Base-by-base conservation (phyloP, 2,888 invertebrate species). In the Deroplatys truncata region DNA sequence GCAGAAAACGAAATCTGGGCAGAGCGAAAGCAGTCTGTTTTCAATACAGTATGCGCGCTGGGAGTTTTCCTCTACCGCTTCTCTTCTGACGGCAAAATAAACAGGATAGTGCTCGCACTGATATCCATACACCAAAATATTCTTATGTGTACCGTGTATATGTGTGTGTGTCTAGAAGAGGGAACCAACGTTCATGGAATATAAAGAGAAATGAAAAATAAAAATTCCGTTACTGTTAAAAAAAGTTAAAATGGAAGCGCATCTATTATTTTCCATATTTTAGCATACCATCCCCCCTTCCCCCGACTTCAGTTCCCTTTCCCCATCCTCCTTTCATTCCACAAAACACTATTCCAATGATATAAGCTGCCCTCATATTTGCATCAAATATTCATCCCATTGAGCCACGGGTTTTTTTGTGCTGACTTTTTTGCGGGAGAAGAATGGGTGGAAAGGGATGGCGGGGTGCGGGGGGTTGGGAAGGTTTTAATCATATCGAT, bases 261-360 rank as follows among this genome's bases (percentile, higher is more conserved):
- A 87, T 87, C 87, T 87, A 87, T 87, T 87, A 87, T 87, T 87
- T 87, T 87, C 87, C 87, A 87, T 87, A 87, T 87, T 87, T 87
- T 87, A 87, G 87, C 87, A 87, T 87, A 87, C 87, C 87, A 87
- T 35, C 87, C 87, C 43, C 56, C 56, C 56, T 72, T 72, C 56
- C 56, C 56, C 56, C 83, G 43, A 87, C 87, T 87, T 87, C 87
- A 87, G 43, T 87, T 87, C 83, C 56, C 82, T 29, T 72, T 20
- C 72, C 86, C n/a, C 82, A 72, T 31, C 87, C 87, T 87, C 87
- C 87, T 87, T 87, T 87, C 87, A 83, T 87, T 87, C 87, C 87
- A 83, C 87, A 87, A 87, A 87, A 87, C 87, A 87, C 87, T 87
- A 87, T 87, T 87, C 87, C 28, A 87, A 87, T 87, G 87, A 87